Evolutionary conservation across 2,888 invertebrate genomes (phyloP), one percentile per base, ranked within the genome.

Genomic region (Macrophya annulata): DNA sequence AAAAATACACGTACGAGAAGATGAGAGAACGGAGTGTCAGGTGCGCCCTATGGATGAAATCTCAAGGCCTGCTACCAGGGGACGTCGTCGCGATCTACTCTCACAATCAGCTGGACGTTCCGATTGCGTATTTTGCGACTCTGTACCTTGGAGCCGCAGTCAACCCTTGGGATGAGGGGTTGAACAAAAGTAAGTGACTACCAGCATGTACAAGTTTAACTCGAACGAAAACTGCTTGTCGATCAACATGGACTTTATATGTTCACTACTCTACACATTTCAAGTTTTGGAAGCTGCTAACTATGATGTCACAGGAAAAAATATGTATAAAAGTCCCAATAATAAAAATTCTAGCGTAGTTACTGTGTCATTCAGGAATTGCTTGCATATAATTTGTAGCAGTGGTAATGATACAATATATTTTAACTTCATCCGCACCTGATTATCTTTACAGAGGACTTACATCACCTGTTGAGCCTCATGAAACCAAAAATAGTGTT

Each of bases 41-140:
- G 85, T 93, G 92, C 51, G 91, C 92, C 0, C 77, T 91, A 6
- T 93, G 92, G 92, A 9, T 92, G 85, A 88, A 86, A 68, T 88
- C 90, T 21, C 87, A 90, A 79, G 90, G 90, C 0, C 65, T 92
- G 3, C 72, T 84, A 40, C 76, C 85, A 0, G 88, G 87, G 3
- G 92, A 93, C 45, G 85, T 92, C 2, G 77, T 93, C 37, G 85
- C 84, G 8, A 76, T 91, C 45, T 91, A 90, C 17, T 88, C 91
- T 0, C 88, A 89, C 40, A 91, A 92, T 86, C 90, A 89, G 4
- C 51, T 89, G n/a, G 90, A 92, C 65, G 85, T 86, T 21, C 89
- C 89, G 12, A 87, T 90, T 17, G 92, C 93, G 0, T 91, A 87
- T 31, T 43, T 91, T 0, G 91, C 91, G 4, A 86, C 89, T 0